Evolutionary conservation across 2,113 vertebrate genomes (phyloP).

Genomic region (Chitala chitala): DNA sequence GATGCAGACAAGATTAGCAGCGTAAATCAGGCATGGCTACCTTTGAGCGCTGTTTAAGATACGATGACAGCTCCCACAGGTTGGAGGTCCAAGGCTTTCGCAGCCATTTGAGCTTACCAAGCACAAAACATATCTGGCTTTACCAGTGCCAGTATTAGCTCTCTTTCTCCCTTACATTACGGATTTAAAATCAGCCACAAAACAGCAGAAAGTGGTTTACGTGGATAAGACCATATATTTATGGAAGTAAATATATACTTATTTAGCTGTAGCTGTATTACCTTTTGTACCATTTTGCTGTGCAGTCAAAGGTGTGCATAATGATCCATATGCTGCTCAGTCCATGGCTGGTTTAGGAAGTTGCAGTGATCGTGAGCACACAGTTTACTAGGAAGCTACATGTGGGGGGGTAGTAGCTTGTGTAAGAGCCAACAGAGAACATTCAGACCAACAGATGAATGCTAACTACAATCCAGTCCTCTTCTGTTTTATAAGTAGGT

Average conservation of each 20-base stretch:
- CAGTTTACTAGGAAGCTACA: too few relatives aligned
- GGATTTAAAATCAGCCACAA: conserved; percentile 22
- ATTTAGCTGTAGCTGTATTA: too few relatives aligned
- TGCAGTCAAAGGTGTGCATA: too few relatives aligned
- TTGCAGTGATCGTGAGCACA: neutral
- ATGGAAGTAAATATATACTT: too few relatives aligned
- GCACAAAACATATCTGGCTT: conserved; percentile 1
- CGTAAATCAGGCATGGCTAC: conserved; percentile 52
- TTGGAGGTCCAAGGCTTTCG: conserved; percentile 33
- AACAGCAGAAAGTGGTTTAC: too few relatives aligned
- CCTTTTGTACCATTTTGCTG: too few relatives aligned
- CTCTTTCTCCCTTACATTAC: conserved; percentile 13
- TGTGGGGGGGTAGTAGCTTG: neutral
- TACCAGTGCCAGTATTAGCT: conserved; percentile 28
- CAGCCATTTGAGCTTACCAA: conserved; percentile 27
- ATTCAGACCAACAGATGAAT: conserved; percentile 33
- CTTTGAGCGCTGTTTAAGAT: conserved; percentile 38
- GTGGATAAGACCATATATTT: too few relatives aligned
- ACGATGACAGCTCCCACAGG: conserved; percentile 55
- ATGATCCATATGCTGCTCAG: neutral
- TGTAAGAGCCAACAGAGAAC: neutral
- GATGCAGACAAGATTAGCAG: conserved; percentile 39
- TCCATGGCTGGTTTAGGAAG: neutral
- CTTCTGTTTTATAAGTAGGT: conserved; percentile 30
- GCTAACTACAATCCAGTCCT: conserved; percentile 45